Evolutionary conservation across 1,140 invertebrate species (phyloP), one percentile per base, ranked within the genome.

Genomic region (Ooceraea biroi): DNA sequence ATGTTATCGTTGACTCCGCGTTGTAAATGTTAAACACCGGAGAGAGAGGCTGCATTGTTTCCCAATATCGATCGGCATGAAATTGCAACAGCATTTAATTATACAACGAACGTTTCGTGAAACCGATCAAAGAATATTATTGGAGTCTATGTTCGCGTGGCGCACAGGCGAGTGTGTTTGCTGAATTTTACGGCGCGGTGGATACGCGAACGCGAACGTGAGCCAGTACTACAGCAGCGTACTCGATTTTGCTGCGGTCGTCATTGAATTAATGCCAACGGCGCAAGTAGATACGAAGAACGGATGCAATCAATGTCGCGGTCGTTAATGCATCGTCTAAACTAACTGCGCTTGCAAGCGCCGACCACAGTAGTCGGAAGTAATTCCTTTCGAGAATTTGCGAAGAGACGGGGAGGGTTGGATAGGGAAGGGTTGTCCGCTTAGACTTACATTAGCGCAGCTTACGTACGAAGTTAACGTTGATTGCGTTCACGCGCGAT

Each of bases 241-340:
- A 44, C 50, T 71, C 65, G 65, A 80, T 80, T 80, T 80, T 71
- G 50, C 65, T 83, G 30, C 58, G 58, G 44, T 83, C 72, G 73
- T 50, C 72, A 76, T 77, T 63, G 58, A 77, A 63, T 76, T 63
- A 83, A 76, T 57, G 68, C 80, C 72, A 44, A 55, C 44, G 17
- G 60, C 46, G 71, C 58, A 83, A 78, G 61, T 65, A 57, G 58
- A 76, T 77, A 83, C 71, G 78, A 85, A 83, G 65, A 83, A 83
- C 27, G 52, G 78, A 85, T 61, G 65, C 78, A 83, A 85, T 85
- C 78, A 85, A 83, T 65, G 66, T 85, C 55, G 65, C 66, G 78
- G 61, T 63, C 78, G 82, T 66, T 85, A 85, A 85, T 71, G 57
- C 66, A 61, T 22, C 57, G 52, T 60, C 65, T 83, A 72, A 85